Conservation (phyloP, 1,140 invertebrate genomes). For the Cardiocondyla obscurior region DNA sequence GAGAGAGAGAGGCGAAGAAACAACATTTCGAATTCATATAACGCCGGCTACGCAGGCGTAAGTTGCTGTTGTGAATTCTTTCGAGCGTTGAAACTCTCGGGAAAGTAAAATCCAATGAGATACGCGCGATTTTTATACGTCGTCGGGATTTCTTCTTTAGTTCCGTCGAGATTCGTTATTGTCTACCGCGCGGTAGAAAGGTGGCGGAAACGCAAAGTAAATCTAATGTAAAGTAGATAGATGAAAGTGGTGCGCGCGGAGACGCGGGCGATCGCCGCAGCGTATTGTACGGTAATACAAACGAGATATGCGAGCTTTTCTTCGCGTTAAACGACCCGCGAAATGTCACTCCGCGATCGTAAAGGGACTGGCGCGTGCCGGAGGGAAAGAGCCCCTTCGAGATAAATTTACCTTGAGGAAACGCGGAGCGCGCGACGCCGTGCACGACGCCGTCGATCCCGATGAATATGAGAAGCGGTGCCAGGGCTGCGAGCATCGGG, state of each 20-base stretch:
- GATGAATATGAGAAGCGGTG: constrained; percentile 64
- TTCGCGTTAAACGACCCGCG: not conserved
- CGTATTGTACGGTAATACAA: too few relatives aligned
- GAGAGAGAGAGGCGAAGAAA: not conserved
- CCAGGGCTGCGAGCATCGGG: constrained; percentile 64
- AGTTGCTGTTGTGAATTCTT: constrained; percentile 1
- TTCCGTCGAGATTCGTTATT: not conserved
- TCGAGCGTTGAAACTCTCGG: not conserved
- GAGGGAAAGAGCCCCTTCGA: not conserved
- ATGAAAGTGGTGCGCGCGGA: not conserved
- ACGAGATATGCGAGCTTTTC: not conserved
- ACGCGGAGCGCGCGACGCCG: constrained; percentile 44
- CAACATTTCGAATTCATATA: constrained; percentile 23
- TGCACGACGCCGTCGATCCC: constrained; percentile 71
- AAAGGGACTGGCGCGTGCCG: constrained; percentile 1
- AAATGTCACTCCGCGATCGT: too few relatives aligned
- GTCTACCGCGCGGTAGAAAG: too few relatives aligned
- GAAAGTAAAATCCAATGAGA: not conserved
- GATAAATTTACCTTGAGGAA: constrained; percentile 61
- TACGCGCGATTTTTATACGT: not conserved
- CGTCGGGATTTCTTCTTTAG: not conserved
- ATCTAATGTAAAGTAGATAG: not conserved
- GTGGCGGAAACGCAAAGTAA: too few relatives aligned
- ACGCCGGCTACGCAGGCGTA: not conserved
- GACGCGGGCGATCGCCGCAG: not conserved